Conservation (phyloP, 2,888 invertebrate genomes). For the Nomada ruficornis region DNA sequence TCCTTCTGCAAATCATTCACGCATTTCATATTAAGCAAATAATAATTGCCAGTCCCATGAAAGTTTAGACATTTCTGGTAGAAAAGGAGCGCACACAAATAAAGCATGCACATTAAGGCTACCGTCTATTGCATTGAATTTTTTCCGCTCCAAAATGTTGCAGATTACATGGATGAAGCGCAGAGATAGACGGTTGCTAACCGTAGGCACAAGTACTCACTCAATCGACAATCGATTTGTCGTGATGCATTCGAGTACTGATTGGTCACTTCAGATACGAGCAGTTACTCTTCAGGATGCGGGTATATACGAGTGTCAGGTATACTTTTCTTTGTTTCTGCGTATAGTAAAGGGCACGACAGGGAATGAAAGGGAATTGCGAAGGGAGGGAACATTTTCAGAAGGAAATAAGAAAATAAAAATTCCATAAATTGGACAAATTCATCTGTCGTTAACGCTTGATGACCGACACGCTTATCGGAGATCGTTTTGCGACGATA, state of each 20-base stretch:
- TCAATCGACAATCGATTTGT: conserved; percentile 82
- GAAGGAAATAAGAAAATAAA: too few relatives aligned
- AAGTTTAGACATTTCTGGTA: too few relatives aligned
- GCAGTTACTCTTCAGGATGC: conserved; percentile 79
- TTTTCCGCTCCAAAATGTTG: conserved; percentile 43
- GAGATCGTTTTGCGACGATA: background rate
- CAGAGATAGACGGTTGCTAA: conserved; percentile 81
- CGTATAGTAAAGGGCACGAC: conserved; percentile 7
- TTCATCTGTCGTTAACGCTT: background rate
- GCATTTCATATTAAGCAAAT: background rate
- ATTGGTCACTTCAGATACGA: conserved; percentile 82
- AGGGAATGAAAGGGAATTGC: background rate
- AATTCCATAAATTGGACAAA: too few relatives aligned
- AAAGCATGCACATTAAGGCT: too few relatives aligned
- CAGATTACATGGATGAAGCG: conserved; percentile 83
- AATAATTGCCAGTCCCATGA: too few relatives aligned
- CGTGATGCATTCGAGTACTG: conserved; percentile 79
- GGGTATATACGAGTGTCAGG: conserved; percentile 82
- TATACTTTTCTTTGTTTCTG: conserved; percentile 52
- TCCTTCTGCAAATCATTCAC: conserved; percentile 17
- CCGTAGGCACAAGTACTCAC: conserved; percentile 82
- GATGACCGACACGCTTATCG: background rate
- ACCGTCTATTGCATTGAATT: conserved; percentile 14
- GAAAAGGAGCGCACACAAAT: too few relatives aligned
- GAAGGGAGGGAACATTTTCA: too few relatives aligned